Percentiles rank a stretch among this genome's conserved stretches.
Evolutionary conservation across 1,140 invertebrate genomes (phyloP).

Genomic region (Drosophila melanica): DNA sequence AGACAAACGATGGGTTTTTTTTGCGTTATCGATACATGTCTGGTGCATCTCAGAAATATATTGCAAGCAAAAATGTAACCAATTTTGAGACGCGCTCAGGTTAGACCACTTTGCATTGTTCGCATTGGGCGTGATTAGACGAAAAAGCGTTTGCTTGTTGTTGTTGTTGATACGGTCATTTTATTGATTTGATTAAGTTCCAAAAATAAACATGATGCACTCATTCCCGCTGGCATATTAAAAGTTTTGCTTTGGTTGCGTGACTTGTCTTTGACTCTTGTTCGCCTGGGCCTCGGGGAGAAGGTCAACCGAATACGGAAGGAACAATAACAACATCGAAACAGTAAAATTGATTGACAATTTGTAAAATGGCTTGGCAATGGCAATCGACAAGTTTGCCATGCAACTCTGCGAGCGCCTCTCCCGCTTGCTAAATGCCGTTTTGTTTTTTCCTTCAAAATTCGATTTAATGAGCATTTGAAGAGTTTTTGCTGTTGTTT

Average conservation of each 20-base stretch:
- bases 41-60: too few species aligned
- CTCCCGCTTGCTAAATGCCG: constrained; percentile 5
- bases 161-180: constrained; percentile 27
- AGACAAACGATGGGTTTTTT: too few species aligned
- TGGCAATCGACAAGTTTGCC: constrained; percentile 44
- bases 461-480: constrained; percentile 40
- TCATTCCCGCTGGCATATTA: constrained; percentile 43
- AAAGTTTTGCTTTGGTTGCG: constrained; percentile 51
- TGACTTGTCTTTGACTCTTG: constrained; percentile 63
- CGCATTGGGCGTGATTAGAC: neutral
- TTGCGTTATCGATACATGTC: too few species aligned
- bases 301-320: constrained; percentile 71
- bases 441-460: constrained; percentile 6
- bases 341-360: constrained; percentile 65
- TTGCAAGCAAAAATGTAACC: too few species aligned
- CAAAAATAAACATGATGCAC: constrained; percentile 78
- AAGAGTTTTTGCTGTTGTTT: constrained; percentile 5
- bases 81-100: too few species aligned
- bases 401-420: constrained; percentile 32
- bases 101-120: constrained; percentile 1
- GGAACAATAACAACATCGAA: constrained; percentile 48
- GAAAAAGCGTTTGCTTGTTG: constrained; percentile 3
- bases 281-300: constrained; percentile 22
- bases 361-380: constrained; percentile 48
- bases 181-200: constrained; percentile 76